Percentiles rank a stretch among this genome's conserved stretches.
Evolutionary conservation across 2,797 vertebrate genomes (phyloP).

Genomic region (Pangasius mekongensis): DNA sequence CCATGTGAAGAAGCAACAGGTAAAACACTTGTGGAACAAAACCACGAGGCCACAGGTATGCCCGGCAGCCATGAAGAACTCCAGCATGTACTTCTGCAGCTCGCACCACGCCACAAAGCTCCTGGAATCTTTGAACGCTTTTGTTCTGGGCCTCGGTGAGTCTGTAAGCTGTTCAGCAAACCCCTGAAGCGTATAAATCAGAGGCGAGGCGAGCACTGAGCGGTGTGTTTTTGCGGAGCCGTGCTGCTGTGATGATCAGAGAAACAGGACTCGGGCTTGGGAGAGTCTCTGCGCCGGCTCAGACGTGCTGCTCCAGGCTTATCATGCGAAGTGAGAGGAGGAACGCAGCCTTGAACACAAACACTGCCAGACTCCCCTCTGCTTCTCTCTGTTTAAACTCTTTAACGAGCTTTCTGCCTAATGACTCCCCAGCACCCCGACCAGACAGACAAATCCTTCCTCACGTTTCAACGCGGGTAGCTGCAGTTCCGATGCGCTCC

Average conservation of each 20-base stretch:
- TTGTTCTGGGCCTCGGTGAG: slow-evolving; percentile 7
- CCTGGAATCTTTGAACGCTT: background rate
- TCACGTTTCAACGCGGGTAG: slow-evolving; percentile 16
- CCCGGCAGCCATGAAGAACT: slow-evolving; percentile 15
- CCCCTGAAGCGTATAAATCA: slow-evolving; percentile 46
- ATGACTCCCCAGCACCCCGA: slow-evolving; percentile 47
- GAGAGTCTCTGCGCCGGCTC: slow-evolving; percentile 33
- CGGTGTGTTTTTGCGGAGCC: slow-evolving; percentile 47
- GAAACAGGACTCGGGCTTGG: slow-evolving; percentile 24
- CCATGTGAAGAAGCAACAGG: background rate
- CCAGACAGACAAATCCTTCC: slow-evolving; percentile 29
- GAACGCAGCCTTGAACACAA: slow-evolving; percentile 29
- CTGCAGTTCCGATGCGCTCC: background rate
- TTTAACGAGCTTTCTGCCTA: slow-evolving; percentile 56
- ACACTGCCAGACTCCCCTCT: slow-evolving; percentile 42
- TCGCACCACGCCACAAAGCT: slow-evolving; percentile 6
- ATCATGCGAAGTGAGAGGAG: slow-evolving; percentile 42
- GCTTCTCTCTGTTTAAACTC: slow-evolving; percentile 48
- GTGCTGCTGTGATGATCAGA: slow-evolving; percentile 53
- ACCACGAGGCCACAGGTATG: background rate
- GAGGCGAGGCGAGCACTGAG: slow-evolving; percentile 35
- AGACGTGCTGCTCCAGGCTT: slow-evolving; percentile 50
- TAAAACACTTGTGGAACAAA: slow-evolving; percentile 1
- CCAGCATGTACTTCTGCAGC: background rate
- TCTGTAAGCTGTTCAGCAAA: slow-evolving; percentile 10